Percentiles rank a stretch among this genome's conserved stretches.
Conservation (phyloP, 2,888 invertebrate genomes). For the Phytoseiulus persimilis region DNA sequence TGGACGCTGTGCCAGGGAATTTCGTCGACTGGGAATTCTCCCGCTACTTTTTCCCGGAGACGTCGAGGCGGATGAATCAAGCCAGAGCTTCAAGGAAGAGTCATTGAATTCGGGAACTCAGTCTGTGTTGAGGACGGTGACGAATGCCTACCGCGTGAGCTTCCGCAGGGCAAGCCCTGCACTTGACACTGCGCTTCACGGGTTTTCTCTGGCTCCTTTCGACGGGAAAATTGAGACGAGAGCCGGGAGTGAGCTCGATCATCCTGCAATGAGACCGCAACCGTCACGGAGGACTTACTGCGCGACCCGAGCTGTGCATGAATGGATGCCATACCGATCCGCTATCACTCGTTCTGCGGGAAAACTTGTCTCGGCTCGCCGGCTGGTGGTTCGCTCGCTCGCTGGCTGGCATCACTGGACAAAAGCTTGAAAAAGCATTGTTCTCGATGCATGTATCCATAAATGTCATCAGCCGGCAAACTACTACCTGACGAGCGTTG, state of each 20-base stretch:
- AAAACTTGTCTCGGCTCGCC: background rate
- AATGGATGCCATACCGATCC: background rate
- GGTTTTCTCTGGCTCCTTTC: background rate
- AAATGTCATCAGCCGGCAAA: slow-evolving; percentile 5
- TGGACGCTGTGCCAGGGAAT: no score
- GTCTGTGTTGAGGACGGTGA: no score
- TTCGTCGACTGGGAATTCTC: no score
- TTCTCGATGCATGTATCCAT: background rate
- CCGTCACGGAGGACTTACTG: background rate
- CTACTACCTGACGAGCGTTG: slow-evolving; percentile 5
- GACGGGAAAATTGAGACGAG: background rate
- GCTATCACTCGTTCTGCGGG: background rate
- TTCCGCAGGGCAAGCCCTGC: no score
- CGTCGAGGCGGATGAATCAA: no score
- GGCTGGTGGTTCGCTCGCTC: background rate
- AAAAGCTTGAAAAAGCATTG: slow-evolving; percentile 5
- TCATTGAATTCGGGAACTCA: no score
- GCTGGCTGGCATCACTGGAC: background rate
- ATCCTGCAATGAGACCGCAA: background rate
- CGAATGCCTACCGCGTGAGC: no score
- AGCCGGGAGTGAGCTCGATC: background rate
- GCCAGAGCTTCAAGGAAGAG: no score
- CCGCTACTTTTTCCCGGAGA: no score
- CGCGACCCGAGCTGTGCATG: background rate
- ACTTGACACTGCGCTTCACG: background rate